Evolutionary conservation across 1,140 invertebrate genomes (phyloP).

Genomic region (Orussus abietinus): DNA sequence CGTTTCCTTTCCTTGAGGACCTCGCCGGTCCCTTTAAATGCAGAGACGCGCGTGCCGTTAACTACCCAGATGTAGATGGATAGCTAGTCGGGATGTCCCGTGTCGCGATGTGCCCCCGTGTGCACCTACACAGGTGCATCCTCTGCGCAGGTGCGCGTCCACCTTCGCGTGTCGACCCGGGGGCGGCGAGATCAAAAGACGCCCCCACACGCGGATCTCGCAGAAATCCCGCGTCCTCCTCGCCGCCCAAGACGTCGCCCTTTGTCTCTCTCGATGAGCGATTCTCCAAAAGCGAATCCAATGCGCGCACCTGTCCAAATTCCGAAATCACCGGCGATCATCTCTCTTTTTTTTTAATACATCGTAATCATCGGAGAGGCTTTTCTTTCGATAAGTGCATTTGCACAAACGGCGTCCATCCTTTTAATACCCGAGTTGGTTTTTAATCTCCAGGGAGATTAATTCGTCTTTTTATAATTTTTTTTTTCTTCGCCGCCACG

Average conservation of each 20-base stretch:
- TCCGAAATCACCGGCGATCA: too few relatives aligned
- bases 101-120: conserved; percentile 13
- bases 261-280: background rate
- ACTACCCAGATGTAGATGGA: conserved; percentile 27
- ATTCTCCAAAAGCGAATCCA: too few relatives aligned
- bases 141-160: background rate
- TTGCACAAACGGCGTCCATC: too few relatives aligned
- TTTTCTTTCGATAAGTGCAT: too few relatives aligned
- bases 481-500: too few relatives aligned
- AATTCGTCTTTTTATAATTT: too few relatives aligned
- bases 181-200: conserved; percentile 33
- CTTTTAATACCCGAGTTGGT: too few relatives aligned
- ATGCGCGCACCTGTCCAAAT: too few relatives aligned
- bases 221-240: conserved; percentile 26
- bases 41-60: conserved; percentile 22
- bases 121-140: background rate
- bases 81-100: conserved; percentile 10
- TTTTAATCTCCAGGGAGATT: too few relatives aligned
- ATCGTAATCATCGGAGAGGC: too few relatives aligned
- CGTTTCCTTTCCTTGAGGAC: conserved; percentile 13
- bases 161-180: conserved; percentile 10
- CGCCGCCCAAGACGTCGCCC: conserved; percentile 12
- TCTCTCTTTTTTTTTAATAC: too few relatives aligned
- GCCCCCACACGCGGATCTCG: conserved; percentile 27
- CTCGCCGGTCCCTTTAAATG: conserved; percentile 18